phyloP scores from a whole-genome alignment of 1,140 invertebrate genomes.

The Drosophila setifemur region DNA sequence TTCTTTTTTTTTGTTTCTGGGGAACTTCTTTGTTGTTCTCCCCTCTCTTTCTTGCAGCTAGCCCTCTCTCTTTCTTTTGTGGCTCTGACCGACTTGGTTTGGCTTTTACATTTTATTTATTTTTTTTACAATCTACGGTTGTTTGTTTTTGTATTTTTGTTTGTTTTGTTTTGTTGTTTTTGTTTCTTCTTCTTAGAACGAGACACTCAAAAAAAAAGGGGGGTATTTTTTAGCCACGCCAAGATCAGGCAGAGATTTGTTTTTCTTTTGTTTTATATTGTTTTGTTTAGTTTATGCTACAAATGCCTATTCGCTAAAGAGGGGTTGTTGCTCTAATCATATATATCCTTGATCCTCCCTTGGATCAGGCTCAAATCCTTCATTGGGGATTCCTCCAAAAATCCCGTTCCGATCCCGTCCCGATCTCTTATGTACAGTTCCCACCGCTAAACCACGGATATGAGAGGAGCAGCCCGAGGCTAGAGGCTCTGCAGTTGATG shows the following conservation, averaged over 20 bases:
- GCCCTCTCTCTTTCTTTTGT: neutral
- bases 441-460: constrained; percentile 15
- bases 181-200: neutral
- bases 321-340: neutral
- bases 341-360: too few relatives aligned
- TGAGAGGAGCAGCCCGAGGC: constrained; percentile 9
- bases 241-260: too few relatives aligned
- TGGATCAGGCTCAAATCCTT: too few relatives aligned
- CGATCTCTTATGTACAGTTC: neutral
- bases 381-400: constrained; percentile 27
- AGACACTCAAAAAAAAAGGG: constrained; percentile 6
- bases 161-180: neutral
- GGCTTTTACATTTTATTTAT: too few relatives aligned
- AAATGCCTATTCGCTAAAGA: constrained; percentile 29
- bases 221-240: too few relatives aligned
- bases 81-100: too few relatives aligned
- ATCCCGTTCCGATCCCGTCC: neutral
- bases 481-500: constrained; percentile 52
- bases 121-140: neutral
- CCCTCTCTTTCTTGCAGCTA: constrained; percentile 10
- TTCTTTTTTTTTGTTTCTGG: too few relatives aligned
- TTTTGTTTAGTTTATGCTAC: constrained; percentile 1
- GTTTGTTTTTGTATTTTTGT: neutral
- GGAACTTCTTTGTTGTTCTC: neutral
- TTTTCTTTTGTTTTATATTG: neutral